A percentile compares a stretch with the other conserved stretches of the same genome.
Evolutionary conservation across 2,113 vertebrate genomes (phyloP).

Genomic region (Orientallactaga bullata): DNA sequence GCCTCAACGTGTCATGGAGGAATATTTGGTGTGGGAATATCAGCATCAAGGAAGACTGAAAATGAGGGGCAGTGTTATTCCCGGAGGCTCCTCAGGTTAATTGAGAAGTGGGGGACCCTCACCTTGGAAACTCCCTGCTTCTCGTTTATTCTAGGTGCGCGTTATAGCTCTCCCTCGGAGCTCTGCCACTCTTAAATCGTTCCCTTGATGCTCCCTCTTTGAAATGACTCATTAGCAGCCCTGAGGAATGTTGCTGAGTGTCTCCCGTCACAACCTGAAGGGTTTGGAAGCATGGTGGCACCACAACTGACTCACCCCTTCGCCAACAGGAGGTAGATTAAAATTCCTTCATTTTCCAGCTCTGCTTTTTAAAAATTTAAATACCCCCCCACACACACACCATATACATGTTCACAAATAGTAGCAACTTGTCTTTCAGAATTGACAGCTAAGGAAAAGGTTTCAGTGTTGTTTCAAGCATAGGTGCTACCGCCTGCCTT

Average conservation of each 20-base stretch:
- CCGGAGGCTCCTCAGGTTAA: neutral
- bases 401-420: neutral
- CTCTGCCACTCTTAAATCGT: neutral
- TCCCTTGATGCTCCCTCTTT: neutral
- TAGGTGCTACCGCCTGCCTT: neutral
- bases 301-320: neutral
- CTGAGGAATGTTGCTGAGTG: neutral
- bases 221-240: neutral
- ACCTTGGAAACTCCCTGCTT: neutral
- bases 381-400: neutral
- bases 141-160: neutral
- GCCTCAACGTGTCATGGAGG: neutral
- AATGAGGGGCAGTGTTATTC: neutral
- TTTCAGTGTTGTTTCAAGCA: neutral
- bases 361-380: neutral
- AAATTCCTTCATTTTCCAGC: neutral
- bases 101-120: neutral
- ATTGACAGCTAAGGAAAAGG: neutral
- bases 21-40: neutral
- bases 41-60: neutral
- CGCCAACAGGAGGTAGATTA: neutral
- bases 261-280: neutral
- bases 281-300: neutral
- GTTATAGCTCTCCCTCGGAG: neutral
- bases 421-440: constrained; percentile 9